Base-by-base conservation (phyloP, 2,797 vertebrate genomes). In the Clamator glandarius region DNA sequence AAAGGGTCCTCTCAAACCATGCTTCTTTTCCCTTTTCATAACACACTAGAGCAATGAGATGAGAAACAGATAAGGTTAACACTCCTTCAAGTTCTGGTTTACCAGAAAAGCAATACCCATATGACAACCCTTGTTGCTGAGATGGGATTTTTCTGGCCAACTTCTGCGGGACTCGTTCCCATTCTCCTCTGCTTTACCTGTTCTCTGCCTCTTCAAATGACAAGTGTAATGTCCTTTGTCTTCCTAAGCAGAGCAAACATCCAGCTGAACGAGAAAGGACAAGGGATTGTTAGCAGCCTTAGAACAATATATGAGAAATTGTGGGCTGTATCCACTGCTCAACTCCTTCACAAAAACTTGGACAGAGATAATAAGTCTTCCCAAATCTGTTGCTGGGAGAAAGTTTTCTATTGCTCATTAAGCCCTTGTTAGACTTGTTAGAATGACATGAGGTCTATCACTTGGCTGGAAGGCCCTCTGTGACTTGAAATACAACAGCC, bases 361-460 rank as follows among this genome's bases (percentile, higher is more conserved):
- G 76, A 89, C 39, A 73, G 25, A 91, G 83, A 86, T 81, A 78
- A 92, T 90, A 35, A 11, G 54, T 77, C 50, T 83, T 84, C 81
- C 63, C 51, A 39, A 92, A 91, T 58, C 50, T 72, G 72, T 77
- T 94, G 42, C 94, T 83, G 72, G 64, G 75, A 89, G 81, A 92
- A 94, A 89, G 70, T 80, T 92, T 92, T 62, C n/a, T 87, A 78
- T 67, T 90, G 77, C 52, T 91, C 18, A 20, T 91, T 76, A 58
- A 82, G 50, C 61, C 36, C n/a, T 74, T 54, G 0, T 18, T 18
- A 92, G 90, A 55, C 39, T 16, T 88, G 57, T 68, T 88, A 88
- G 0, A 39, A 33, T 2, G 8, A 73, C 4, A 18, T 1, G 1
- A 87, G 35, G 39, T 84, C 80, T 86, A 19, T 75, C 69, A 52